Conservation (phyloP, 2,797 vertebrate genomes). For the Hyperoplus lanceolatus region DNA sequence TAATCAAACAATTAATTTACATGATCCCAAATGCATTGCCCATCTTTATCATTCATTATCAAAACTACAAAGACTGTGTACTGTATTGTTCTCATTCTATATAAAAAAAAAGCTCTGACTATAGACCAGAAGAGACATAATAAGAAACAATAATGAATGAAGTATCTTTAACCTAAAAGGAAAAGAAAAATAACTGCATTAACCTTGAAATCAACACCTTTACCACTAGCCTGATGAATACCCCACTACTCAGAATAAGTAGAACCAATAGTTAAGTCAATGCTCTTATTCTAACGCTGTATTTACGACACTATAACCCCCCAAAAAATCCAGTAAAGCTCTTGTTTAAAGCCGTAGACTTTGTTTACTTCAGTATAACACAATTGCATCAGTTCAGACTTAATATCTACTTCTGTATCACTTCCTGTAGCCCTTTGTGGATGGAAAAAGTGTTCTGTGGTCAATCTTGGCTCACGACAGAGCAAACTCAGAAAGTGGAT, state of each 20-base stretch:
- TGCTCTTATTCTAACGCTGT: not conserved
- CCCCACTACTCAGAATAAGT: not conserved
- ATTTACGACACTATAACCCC: not conserved
- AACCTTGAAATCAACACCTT: not conserved
- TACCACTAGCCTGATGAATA: not conserved
- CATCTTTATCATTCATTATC: not conserved
- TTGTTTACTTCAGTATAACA: not conserved
- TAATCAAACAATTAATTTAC: not conserved
- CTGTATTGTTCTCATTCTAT: not conserved
- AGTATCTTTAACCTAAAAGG: too few species aligned
- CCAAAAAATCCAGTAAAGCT: not conserved
- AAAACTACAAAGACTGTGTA: not conserved
- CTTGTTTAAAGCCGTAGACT: not conserved
- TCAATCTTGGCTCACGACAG: not conserved
- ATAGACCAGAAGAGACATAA: not conserved
- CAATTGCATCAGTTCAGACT: not conserved
- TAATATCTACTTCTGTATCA: conserved; percentile 7
- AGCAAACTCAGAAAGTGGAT: not conserved
- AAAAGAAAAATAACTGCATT: not conserved
- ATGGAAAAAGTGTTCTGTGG: conserved; percentile 1
- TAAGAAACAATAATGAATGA: not conserved
- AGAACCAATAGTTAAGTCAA: not conserved
- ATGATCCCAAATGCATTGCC: not conserved
- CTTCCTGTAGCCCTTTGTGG: conserved; percentile 6
- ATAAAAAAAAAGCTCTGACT: not conserved